Evolutionary conservation across 2,888 invertebrate genomes (phyloP).

Genomic region (Acrocyrtus sp.): DNA sequence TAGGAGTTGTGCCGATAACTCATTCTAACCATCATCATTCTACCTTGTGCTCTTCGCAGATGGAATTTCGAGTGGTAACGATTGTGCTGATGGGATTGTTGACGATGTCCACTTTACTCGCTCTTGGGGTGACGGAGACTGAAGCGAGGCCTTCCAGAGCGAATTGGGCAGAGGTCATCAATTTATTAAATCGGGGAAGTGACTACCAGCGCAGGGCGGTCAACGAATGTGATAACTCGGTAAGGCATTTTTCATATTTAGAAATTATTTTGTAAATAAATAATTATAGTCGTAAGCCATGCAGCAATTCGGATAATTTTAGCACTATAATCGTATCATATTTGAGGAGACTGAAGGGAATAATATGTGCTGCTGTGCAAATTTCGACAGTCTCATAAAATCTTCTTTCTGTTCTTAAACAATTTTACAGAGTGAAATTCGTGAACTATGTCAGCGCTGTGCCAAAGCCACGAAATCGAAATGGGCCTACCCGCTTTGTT

Average conservation of each 20-base stretch:
- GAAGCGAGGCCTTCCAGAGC: conserved; percentile 42
- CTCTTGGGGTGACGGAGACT: conserved; percentile 35
- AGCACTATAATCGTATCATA: too few relatives aligned
- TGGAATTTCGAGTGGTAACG: conserved; percentile 43
- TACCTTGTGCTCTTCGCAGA: conserved; percentile 33
- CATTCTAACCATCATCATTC: conserved; percentile 10
- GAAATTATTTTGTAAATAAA: background rate
- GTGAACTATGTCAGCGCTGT: conserved; percentile 73
- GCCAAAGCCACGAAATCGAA: conserved; percentile 73
- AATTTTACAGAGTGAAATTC: conserved; percentile 65
- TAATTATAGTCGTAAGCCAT: too few relatives aligned
- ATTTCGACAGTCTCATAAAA: too few relatives aligned
- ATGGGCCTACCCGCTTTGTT: conserved; percentile 72
- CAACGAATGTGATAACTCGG: conserved; percentile 46
- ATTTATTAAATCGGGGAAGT: conserved; percentile 2
- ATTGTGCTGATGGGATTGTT: conserved; percentile 38
- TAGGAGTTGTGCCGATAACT: background rate
- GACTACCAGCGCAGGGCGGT: conserved; percentile 31
- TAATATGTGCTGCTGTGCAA: too few relatives aligned
- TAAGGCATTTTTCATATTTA: conserved; percentile 25
- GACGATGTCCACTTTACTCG: conserved; percentile 35
- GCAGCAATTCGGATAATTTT: too few relatives aligned
- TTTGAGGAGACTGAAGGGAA: too few relatives aligned
- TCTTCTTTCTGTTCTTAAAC: too few relatives aligned
- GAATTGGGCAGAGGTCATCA: conserved; percentile 3